Base-by-base conservation (phyloP, 2,797 vertebrate species). In the Danionella dracula region DNA sequence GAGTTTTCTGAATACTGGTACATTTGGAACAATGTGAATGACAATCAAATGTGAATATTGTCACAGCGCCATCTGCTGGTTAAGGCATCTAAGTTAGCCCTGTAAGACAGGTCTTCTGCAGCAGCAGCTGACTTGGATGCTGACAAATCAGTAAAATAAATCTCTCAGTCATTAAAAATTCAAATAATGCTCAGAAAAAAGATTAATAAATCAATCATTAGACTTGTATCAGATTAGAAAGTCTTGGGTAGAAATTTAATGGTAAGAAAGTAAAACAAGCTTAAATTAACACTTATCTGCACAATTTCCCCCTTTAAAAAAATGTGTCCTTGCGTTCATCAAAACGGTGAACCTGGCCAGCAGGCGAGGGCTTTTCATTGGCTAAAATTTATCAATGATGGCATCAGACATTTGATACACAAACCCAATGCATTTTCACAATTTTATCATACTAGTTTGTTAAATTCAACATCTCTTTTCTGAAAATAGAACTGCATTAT, bases 281-380 rank as follows among this genome's bases (percentile, higher is more conserved):
- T 66, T 66, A 56, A 56, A 56, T 66, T 38, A 66, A 56, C 51
- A 66, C 41, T 54, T 12, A 54, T 16, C 15, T 40, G 55, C 27
- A 50, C 17, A 44, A 70, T 17, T 31, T 40, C 31, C 37, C 56
- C 48, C 16, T 53, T 61, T 10, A 44, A 16, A 17, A 40, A 51
- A 9, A 40, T 60, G 32, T 60, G 23, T 51, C 16, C 60, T 51
- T 11, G 13, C 12, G 41, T 57, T 66, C 51, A 58, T 42, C 53
- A 63, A 34, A 70, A 29, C 61, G 4, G 44, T 21, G 11, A 42
- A 50, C 73, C 74, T 58, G 70, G 57, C 74, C 66, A 69, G 74
- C 70, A 70, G 70, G 68, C 68, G 23, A 58, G 55, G 48, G 54
- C 45, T 57, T 42, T 63, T 57, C n/a, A 49, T 13, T 57, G 60